These are phyloP conservation scores for Nyctibius grandis DNA, from an alignment of 2,797 vertebrate species.

Conservation along the genomic window DNA sequence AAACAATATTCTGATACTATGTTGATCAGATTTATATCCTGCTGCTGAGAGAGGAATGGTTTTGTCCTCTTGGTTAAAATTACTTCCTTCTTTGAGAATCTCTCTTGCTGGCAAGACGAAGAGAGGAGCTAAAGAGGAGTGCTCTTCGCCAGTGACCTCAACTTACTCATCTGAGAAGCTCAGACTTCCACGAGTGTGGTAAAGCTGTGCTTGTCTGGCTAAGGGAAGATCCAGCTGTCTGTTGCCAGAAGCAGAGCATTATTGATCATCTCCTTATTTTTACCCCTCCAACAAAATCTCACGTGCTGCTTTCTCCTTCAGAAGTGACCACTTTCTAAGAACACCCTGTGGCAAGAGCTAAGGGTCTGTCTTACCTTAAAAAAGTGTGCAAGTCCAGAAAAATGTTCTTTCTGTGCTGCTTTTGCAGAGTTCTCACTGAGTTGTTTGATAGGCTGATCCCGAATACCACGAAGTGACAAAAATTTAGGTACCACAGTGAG, in stretches of 20 bases:
- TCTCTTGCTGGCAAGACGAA: neutral
- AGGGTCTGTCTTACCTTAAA: neutral
- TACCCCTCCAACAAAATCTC: neutral
- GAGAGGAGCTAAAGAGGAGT: neutral
- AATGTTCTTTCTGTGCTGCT: neutral
- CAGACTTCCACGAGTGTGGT: neutral
- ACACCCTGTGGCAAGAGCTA: fast-evolving
- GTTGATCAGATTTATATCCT: neutral
- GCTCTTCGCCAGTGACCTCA: neutral
- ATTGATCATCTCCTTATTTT: neutral
- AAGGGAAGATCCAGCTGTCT: neutral
- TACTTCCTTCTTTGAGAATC: neutral
- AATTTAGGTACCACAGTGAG: neutral
- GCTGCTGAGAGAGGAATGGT: neutral
- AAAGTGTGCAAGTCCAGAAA: neutral
- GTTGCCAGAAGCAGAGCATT: neutral
- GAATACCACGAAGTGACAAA: neutral
- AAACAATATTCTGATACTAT: fast-evolving
- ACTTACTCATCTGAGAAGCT: neutral
- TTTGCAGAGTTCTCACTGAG: neutral
- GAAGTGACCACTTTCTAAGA: neutral
- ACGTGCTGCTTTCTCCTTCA: neutral
- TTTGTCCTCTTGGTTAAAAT: neutral
- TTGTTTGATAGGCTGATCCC: neutral
- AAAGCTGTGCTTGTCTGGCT: neutral